Percentiles rank a stretch among this genome's conserved stretches.
phyloP scores from a whole-genome alignment of 1,140 invertebrate genomes.

The Drosophila sturtevanti region DNA sequence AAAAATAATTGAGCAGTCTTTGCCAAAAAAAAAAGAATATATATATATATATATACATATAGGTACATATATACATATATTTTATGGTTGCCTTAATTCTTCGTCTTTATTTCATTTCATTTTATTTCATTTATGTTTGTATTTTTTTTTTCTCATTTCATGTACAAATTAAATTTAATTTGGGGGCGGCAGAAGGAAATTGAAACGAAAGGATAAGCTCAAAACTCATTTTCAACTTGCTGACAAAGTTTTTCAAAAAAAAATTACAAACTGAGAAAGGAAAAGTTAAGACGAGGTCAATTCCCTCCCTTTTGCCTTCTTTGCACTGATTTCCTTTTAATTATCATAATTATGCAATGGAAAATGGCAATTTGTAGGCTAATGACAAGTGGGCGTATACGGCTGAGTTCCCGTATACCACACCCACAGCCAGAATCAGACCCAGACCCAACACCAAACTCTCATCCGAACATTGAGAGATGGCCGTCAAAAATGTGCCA shows the following conservation, averaged over 20 bases:
- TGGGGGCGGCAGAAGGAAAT: conserved; percentile 22
- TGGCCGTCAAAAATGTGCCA: too few species aligned
- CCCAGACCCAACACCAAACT: neutral
- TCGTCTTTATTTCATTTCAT: neutral
- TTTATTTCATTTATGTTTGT: neutral
- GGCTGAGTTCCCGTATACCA: too few species aligned
- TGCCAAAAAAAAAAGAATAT: conserved; percentile 12
- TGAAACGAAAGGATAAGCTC: conserved; percentile 25
- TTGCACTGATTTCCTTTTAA: conserved; percentile 67
- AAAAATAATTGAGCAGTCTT: conserved; percentile 61
- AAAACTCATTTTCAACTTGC: conserved; percentile 58
- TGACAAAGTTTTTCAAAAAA: conserved; percentile 49
- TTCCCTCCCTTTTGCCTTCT: conserved; percentile 33
- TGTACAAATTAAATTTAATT: conserved; percentile 62
- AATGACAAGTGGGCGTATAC: neutral
- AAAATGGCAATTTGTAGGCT: conserved; percentile 33
- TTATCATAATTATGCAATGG: conserved; percentile 68
- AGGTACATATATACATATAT: conserved; percentile 2
- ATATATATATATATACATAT: neutral
- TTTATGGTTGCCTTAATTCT: conserved; percentile 52
- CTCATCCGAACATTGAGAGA: too few species aligned
- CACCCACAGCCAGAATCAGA: neutral
- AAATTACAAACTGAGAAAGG: neutral
- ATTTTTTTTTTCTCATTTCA: conserved; percentile 24
- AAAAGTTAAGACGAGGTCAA: conserved; percentile 15